These are phyloP conservation scores for Ommatoiulus sabulosus DNA, from an alignment of 2,888 invertebrate species.

Conservation along the genomic window DNA sequence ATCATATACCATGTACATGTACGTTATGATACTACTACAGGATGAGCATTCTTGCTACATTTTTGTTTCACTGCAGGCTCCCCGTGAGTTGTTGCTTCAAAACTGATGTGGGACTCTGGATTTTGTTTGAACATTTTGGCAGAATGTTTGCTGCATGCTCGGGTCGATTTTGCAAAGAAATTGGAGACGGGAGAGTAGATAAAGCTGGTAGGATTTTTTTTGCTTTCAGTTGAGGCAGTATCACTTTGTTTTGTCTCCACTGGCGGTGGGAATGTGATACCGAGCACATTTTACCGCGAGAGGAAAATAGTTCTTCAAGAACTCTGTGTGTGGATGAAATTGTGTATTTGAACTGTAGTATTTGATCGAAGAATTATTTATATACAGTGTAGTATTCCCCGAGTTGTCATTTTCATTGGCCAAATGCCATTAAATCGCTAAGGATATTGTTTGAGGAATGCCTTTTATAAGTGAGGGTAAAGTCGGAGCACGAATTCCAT, in stretches of 20 bases:
- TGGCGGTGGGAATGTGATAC: neutral
- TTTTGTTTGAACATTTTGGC: neutral
- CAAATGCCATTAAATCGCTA: neutral
- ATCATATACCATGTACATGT: no score
- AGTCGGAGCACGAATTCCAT: neutral
- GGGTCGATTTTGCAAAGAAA: slow-evolving; percentile 6
- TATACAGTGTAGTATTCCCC: neutral
- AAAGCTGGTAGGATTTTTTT: neutral
- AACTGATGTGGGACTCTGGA: neutral
- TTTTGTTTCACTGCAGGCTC: neutral
- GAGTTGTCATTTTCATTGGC: neutral
- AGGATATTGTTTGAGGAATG: neutral
- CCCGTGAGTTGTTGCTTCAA: slow-evolving; percentile 5
- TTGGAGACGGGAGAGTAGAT: neutral
- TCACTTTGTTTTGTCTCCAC: neutral
- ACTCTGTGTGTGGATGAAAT: no score
- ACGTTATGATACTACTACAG: neutral
- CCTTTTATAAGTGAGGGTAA: neutral
- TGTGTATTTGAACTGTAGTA: neutral
- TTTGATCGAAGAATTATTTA: no score
- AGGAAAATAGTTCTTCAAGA: neutral
- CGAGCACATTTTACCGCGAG: neutral
- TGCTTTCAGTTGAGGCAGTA: neutral
- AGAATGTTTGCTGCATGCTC: neutral
- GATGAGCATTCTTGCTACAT: neutral